phyloP scores from a whole-genome alignment of 1,140 invertebrate species.

The Drosophila watanabei region DNA sequence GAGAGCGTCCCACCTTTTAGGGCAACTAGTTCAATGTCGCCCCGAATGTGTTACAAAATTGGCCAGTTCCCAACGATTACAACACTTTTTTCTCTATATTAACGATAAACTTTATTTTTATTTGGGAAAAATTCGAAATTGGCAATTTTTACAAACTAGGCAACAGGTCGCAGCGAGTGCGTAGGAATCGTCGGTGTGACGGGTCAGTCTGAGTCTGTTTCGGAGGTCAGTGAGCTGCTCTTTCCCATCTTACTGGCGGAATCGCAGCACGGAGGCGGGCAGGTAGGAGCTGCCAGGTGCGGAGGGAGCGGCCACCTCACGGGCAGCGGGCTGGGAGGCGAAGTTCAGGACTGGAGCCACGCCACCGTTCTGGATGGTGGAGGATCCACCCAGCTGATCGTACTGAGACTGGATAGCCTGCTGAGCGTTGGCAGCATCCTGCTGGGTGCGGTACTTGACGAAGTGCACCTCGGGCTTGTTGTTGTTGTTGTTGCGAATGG shows the following conservation, averaged over 20 bases:
- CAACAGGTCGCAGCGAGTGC: constrained; percentile 50
- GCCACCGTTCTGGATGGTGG: constrained; percentile 67
- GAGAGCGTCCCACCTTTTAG: constrained; percentile 41
- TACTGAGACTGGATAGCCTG: constrained; percentile 76
- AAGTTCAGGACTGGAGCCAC: constrained; percentile 79
- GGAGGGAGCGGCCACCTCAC: constrained; percentile 32
- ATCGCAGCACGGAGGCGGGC: constrained; percentile 64
- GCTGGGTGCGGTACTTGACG: constrained; percentile 78
- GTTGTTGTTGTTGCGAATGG: constrained; percentile 63
- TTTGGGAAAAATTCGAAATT: constrained; percentile 36
- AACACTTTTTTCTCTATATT: constrained; percentile 31
- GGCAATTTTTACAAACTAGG: constrained; percentile 53
- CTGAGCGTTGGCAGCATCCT: constrained; percentile 77
- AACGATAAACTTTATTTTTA: constrained; percentile 40
- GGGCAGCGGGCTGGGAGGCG: constrained; percentile 64
- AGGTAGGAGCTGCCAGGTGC: constrained; percentile 50
- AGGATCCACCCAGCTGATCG: constrained; percentile 71
- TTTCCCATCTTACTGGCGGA: constrained; percentile 45
- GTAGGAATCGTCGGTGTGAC: constrained; percentile 54
- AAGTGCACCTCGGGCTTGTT: constrained; percentile 82
- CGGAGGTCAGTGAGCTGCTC: not conserved
- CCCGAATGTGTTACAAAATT: constrained; percentile 38
- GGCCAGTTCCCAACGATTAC: constrained; percentile 13
- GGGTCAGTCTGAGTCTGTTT: constrained; percentile 48
- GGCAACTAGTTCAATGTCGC: constrained; percentile 71